Base-by-base conservation (phyloP, 2,888 invertebrate genomes). In the Xestia ashworthii region DNA sequence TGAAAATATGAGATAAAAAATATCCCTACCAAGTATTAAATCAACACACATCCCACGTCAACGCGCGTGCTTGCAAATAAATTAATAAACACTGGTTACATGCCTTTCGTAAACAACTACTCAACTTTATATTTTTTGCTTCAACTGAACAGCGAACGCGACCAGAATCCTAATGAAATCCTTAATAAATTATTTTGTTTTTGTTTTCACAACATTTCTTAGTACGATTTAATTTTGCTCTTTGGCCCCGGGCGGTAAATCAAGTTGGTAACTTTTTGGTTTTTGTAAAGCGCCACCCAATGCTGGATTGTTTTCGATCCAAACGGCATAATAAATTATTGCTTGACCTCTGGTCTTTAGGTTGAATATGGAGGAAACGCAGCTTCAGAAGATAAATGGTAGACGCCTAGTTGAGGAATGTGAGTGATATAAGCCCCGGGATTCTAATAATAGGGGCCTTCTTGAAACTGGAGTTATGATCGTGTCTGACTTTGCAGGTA, bases 141-240 rank as follows among this genome's bases (percentile, higher is more conserved):
- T 65, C 67, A 69, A 64, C 77, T 73, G 68, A 76, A 69, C 81
- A 69, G 25, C 66, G 38, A 70, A 77, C 82, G 66, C 72, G 62
- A 73, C 75, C 58, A 75, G 75, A 81, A 85, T 81, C 69, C 72
- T 80, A 85, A 87, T 85, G 81, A 84, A 62, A 74, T 85, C 89
- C 86, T 80, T 85, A 80, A 90, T 90, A 90, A 90, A 89, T 90
- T 88, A 85, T 85, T 82, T 83, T 85, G 86, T 80, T 80, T 84
- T 81, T 82, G 75, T 85, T 86, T 86, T 78, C 67, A 78, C 64
- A 74, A 79, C 74, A 74, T 85, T 89, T 87, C 88, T 90, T 88
- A 77, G 84, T 76, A 70, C 79, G 81, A 89, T 89, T 89, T 81
- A 90, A 90, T 90, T 90, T 86, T 76, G 80, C 83, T 81, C 88